Evolutionary conservation across 1,140 invertebrate genomes (phyloP).

Genomic region (Cydia strobilella): DNA sequence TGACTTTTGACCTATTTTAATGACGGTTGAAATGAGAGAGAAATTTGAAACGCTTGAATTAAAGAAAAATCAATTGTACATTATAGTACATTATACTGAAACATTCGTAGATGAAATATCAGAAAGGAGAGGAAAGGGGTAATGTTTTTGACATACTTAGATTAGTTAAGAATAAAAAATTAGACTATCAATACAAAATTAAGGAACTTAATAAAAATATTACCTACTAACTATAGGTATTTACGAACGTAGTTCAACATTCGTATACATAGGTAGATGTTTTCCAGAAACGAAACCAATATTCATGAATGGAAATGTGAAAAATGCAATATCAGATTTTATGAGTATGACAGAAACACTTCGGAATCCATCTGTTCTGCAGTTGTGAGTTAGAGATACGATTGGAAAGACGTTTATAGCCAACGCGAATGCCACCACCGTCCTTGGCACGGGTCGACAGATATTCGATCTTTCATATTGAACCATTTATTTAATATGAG

Average conservation of each 20-base stretch:
- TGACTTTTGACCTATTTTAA: conserved; percentile 19
- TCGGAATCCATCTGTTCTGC: neutral
- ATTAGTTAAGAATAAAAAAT: no score
- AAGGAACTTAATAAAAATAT: no score
- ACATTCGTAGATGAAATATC: no score
- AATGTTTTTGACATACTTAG: no score
- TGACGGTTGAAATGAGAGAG: neutral
- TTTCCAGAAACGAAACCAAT: neutral
- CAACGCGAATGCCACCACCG: neutral
- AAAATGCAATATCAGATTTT: conserved; percentile 12
- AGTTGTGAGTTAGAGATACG: neutral
- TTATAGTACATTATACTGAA: neutral
- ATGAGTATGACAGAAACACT: conserved; percentile 1
- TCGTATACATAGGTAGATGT: neutral
- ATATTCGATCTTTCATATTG: neutral
- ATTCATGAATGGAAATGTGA: neutral
- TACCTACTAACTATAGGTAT: no score
- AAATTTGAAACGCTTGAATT: neutral
- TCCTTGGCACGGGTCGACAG: neutral
- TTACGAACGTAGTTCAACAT: no score
- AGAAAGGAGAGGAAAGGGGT: no score
- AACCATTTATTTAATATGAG: neutral
- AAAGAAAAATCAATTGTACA: neutral
- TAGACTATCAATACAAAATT: no score
- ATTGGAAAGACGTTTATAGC: conserved; percentile 8